These are phyloP conservation scores for Takifugu ocellatus DNA, from an alignment of 2,797 vertebrate species.

Conservation along the genomic window DNA sequence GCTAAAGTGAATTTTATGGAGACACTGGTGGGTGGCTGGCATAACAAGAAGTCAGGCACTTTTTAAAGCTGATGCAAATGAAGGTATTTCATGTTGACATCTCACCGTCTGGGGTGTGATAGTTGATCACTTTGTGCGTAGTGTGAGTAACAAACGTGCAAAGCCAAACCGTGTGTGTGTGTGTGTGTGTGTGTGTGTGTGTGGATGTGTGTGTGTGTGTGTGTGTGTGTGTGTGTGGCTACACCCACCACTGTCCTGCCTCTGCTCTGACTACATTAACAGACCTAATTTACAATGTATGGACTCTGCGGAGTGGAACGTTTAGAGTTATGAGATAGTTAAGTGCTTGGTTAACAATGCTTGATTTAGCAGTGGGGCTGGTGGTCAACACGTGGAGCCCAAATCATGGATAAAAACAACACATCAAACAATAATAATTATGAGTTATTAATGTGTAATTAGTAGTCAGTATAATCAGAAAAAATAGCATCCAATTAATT, in stretches of 20 bases:
- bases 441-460: background rate
- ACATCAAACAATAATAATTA: background rate
- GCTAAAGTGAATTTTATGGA: conserved; percentile 83
- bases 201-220: background rate
- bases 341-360: conserved; percentile 73
- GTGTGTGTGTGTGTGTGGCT: conserved; percentile 42
- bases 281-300: conserved; percentile 76
- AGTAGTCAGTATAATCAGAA: too few relatives aligned
- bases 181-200: conserved; percentile 2
- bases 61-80: conserved; percentile 77
- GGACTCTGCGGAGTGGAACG: conserved; percentile 69
- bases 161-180: conserved; percentile 38
- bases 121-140: conserved; percentile 76
- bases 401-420: conserved; percentile 48
- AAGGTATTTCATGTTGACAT: conserved; percentile 77
- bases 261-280: conserved; percentile 66
- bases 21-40: conserved; percentile 75
- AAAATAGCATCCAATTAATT: too few relatives aligned
- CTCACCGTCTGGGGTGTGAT: conserved; percentile 73
- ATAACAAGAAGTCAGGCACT: conserved; percentile 74
- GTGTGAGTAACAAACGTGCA: conserved; percentile 56
- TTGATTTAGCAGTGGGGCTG: conserved; percentile 52
- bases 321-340: conserved; percentile 69
- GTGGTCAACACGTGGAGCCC: conserved; percentile 45
- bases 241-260: conserved; percentile 52